Evolutionary conservation across 2,113 vertebrate genomes (phyloP), one percentile per base, ranked within the genome.

Genomic region (Pteruthius melanotis): DNA sequence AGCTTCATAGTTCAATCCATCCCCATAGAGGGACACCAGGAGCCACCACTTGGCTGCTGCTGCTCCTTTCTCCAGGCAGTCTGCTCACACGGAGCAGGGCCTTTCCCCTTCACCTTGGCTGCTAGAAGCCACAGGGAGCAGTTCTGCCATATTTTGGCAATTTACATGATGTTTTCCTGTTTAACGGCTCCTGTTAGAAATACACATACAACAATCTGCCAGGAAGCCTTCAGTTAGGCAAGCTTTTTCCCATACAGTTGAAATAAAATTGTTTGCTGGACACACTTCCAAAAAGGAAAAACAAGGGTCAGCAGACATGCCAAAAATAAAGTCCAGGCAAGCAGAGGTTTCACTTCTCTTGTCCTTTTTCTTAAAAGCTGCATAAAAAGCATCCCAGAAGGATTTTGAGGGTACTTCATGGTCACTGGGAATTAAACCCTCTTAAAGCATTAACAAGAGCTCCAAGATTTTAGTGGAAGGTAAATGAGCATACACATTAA

Each of bases 271-370:
- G 47, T 91, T 87, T 87, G 72, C 81, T 83, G 90, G 84, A 90
- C 71, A 93, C 69, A 60, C 92, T 91, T 96, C 95, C 96, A 79
- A 81, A 91, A 92, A 93, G 87, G 96, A 94, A 96, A 96, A 95
- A 72, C 63, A 97, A 97, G 91, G 94, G 91, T 97, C 92, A 82
- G 87, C 89, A 93, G 92, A 96, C 89, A 89, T 96, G 87, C 94
- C 90, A 82, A 87, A 93, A 93, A 60, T 27, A 42, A 95, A 95
- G 76, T 95, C 80, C 88, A 95, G 94, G 75, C 91, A 96, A 97
- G 93, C 76, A 90, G 76, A 95, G 61, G 83, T 90, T 94, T 93
- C 39, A 33, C 47, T 95, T 94, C 65, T 90, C 72, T 78, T 75
- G 33, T 95, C 84, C 77, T 86, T 88, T 93, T 92, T 93, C 83